Conservation (phyloP, 2,113 vertebrate species). For the Austrofundulus limnaeus region DNA sequence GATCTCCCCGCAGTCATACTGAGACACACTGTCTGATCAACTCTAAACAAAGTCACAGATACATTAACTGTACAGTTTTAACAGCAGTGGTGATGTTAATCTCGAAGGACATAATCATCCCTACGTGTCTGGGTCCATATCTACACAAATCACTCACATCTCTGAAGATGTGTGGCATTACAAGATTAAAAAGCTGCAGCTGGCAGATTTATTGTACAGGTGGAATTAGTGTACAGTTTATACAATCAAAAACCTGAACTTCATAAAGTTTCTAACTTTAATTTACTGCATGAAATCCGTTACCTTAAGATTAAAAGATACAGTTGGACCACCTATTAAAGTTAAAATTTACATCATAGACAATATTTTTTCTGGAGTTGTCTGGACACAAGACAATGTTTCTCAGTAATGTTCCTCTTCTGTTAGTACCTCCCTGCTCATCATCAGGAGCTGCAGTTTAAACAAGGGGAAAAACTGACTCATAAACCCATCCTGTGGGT, state of each 20-base stretch:
- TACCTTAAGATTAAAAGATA: not conserved
- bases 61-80: conserved; percentile 30
- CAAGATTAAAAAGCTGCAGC: conserved; percentile 21
- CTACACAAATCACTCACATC: conserved; percentile 63
- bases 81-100: conserved; percentile 6
- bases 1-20: conserved; percentile 30
- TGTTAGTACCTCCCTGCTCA: conserved; percentile 24
- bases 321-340: conserved; percentile 2
- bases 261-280: conserved; percentile 10
- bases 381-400: conserved; percentile 45
- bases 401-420: conserved; percentile 56
- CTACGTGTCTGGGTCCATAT: conserved; percentile 46
- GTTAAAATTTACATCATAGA: conserved; percentile 34
- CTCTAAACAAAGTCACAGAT: conserved; percentile 13
- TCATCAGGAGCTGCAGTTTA: conserved; percentile 40
- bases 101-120: conserved; percentile 5
- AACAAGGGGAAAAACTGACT: conserved; percentile 42
- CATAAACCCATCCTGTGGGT: conserved; percentile 31
- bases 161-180: conserved; percentile 30
- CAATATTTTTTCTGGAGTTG: conserved; percentile 8
- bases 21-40: conserved; percentile 57
- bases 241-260: conserved; percentile 29
- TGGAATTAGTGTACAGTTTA: conserved; percentile 13
- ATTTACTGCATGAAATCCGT: conserved; percentile 27
- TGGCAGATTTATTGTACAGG: conserved; percentile 10